These are phyloP conservation scores for Vanacampus margaritifer DNA, from an alignment of 2,113 vertebrate species.

Conservation along the genomic window DNA sequence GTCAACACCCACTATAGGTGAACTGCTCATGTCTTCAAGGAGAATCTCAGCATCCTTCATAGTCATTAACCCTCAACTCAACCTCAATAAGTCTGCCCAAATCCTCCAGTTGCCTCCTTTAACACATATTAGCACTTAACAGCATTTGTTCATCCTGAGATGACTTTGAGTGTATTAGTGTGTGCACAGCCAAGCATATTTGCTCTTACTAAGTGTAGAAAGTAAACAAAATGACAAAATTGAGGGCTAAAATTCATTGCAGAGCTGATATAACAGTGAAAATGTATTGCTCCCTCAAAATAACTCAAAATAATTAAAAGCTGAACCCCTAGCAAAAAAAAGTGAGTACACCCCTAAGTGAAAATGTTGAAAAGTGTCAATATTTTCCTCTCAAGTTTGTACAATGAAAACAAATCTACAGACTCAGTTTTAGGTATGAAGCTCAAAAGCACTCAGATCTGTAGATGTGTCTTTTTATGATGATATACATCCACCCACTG, in stretches of 20 bases:
- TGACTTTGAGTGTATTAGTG: conserved; percentile 15
- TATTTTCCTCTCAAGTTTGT: no score
- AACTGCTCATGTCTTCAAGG: neutral
- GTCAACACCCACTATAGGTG: no score
- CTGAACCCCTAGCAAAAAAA: no score
- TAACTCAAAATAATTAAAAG: no score
- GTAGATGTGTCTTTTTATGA: conserved; percentile 15
- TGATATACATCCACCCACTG: conserved; percentile 17
- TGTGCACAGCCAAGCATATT: neutral
- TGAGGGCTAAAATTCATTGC: no score
- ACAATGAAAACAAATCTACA: neutral
- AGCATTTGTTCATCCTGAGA: no score
- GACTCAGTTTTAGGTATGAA: conserved; percentile 13
- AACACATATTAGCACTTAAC: conserved; percentile 41
- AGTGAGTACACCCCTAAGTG: no score
- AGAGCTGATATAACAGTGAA: no score
- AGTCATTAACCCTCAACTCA: conserved; percentile 41
- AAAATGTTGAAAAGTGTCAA: no score
- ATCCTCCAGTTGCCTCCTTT: conserved; percentile 40
- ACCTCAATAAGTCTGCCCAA: conserved; percentile 26
- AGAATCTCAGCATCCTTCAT: conserved; percentile 33
- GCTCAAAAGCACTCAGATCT: conserved; percentile 4
- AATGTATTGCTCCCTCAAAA: no score
- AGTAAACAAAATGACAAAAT: neutral
- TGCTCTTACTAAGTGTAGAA: neutral